Evolutionary conservation across 2,797 vertebrate genomes (phyloP).

Genomic region (Peromyscus nudipes): DNA sequence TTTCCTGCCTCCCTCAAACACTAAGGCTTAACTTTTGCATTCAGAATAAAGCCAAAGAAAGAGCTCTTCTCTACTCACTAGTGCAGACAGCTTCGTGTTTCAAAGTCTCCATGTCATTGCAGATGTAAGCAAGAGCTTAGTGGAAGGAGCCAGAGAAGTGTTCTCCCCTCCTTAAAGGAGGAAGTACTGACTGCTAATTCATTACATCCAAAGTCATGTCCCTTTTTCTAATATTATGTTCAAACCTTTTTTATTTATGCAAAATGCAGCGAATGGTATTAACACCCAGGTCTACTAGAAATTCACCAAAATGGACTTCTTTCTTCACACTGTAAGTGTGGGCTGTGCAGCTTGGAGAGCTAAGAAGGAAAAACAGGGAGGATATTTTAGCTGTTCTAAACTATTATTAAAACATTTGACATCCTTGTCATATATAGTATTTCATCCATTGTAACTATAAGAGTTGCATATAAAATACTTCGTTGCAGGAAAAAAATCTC

Average conservation of each 20-base stretch:
- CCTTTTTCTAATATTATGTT: neutral
- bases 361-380: neutral
- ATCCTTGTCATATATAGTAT: neutral
- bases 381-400: neutral
- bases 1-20: neutral
- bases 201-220: neutral
- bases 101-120: neutral
- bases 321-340: accelerated
- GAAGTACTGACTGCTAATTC: neutral
- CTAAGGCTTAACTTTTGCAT: neutral
- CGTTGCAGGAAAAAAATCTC: neutral
- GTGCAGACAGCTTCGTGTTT: neutral
- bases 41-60: constrained; percentile 2
- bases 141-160: neutral
- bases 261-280: neutral
- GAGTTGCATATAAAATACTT: neutral
- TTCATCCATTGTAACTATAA: neutral
- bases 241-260: neutral
- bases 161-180: neutral
- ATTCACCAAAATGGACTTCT: neutral
- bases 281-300: neutral
- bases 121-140: neutral
- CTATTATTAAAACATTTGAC: neutral
- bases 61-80: neutral
- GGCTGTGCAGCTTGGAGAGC: neutral